Conservation (phyloP, 2,888 invertebrate genomes). For the Orthosia gothica region DNA sequence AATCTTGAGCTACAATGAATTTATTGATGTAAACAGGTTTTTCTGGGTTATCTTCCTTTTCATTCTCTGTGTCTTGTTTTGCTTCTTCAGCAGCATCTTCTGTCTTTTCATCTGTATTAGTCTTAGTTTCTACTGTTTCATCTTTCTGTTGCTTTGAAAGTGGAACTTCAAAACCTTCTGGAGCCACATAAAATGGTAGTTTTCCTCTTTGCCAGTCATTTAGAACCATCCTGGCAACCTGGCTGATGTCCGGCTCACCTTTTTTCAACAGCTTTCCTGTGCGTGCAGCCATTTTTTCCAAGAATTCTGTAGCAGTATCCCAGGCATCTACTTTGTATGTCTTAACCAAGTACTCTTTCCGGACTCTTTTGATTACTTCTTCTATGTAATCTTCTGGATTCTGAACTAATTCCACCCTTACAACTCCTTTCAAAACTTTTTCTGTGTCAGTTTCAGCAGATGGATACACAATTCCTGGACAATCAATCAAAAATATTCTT, state of each 20-base stretch:
- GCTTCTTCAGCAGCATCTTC: slow-evolving; percentile 78
- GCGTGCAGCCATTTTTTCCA: slow-evolving; percentile 97
- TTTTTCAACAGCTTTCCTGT: slow-evolving; percentile 98
- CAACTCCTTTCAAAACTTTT: slow-evolving; percentile 99
- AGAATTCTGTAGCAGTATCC: slow-evolving; percentile 96
- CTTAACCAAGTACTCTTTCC: slow-evolving; percentile 96
- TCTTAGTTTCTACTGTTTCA: slow-evolving; percentile 68
- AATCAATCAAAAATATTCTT: slow-evolving; percentile 99
- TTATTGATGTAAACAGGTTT: slow-evolving; percentile 84
- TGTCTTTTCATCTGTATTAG: slow-evolving; percentile 72
- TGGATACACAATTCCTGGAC: slow-evolving; percentile 99
- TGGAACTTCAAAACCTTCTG: slow-evolving; percentile 95
- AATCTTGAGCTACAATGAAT: slow-evolving; percentile 94
- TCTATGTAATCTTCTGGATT: slow-evolving; percentile 98
- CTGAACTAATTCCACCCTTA: slow-evolving; percentile 98
- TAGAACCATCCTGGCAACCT: slow-evolving; percentile 98
- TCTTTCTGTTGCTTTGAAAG: slow-evolving; percentile 85
- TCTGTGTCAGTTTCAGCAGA: slow-evolving; percentile 98
- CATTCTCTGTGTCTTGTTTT: slow-evolving; percentile 69
- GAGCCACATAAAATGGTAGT: slow-evolving; percentile 98
- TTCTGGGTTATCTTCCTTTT: slow-evolving; percentile 73
- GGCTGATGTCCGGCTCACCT: slow-evolving; percentile 98
- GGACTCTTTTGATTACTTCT: slow-evolving; percentile 96
- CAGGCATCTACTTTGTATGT: slow-evolving; percentile 97
- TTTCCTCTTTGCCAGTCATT: slow-evolving; percentile 99